These are phyloP conservation scores for Drosophila parvula DNA, from an alignment of 1,140 invertebrate species.

Conservation along the genomic window DNA sequence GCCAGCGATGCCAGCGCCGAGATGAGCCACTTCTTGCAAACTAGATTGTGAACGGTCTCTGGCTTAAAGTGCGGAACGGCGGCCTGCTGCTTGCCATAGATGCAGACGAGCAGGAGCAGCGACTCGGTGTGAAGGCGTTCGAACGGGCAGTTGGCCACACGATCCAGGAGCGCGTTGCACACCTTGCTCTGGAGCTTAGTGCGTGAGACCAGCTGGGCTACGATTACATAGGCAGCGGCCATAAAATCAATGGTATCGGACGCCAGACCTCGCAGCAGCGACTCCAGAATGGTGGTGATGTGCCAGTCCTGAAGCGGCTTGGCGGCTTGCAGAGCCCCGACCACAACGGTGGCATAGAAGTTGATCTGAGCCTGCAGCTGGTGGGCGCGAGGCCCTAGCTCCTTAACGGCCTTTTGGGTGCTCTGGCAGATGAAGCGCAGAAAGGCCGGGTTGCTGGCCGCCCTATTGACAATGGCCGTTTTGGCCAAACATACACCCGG, in stretches of 20 bases:
- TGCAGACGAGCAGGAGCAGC: conserved; percentile 86
- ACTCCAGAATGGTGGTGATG: conserved; percentile 88
- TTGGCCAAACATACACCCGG: conserved; percentile 89
- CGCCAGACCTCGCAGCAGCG: conserved; percentile 88
- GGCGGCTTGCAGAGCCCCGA: conserved; percentile 87
- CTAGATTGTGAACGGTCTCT: conserved; percentile 69
- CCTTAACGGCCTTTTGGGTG: conserved; percentile 88
- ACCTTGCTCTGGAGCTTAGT: conserved; percentile 87
- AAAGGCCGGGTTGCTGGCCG: conserved; percentile 88
- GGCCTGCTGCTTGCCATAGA: conserved; percentile 86
- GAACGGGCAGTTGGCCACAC: conserved; percentile 63
- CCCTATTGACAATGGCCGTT: conserved; percentile 89
- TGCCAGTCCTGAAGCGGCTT: conserved; percentile 88
- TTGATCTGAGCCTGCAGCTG: conserved; percentile 89
- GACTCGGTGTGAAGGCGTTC: conserved; percentile 70
- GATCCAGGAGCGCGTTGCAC: conserved; percentile 84
- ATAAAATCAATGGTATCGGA: conserved; percentile 89
- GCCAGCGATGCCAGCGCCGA: conserved; percentile 47
- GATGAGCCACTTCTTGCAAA: conserved; percentile 70
- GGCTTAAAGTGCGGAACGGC: conserved; percentile 67
- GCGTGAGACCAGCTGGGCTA: conserved; percentile 88
- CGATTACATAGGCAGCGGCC: conserved; percentile 90
- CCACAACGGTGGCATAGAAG: conserved; percentile 90
- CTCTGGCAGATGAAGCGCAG: conserved; percentile 90
- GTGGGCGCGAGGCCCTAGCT: conserved; percentile 86